Conservation (phyloP, 2,113 vertebrate species). For the Platichthys stellatus region DNA sequence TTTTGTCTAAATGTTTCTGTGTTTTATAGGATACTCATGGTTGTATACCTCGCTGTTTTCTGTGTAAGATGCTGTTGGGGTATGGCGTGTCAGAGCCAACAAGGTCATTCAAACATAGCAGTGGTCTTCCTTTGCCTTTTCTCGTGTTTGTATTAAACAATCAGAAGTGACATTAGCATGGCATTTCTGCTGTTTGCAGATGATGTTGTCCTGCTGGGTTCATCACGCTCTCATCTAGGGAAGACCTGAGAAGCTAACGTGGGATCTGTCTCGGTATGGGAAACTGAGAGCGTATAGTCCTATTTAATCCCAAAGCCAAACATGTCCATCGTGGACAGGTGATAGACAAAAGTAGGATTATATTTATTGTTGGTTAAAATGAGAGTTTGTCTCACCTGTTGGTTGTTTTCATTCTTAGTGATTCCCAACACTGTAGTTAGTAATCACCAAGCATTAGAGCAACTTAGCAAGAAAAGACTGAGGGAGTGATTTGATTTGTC, state of each 20-base stretch:
- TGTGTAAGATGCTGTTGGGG: not conserved
- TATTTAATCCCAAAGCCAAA: not conserved
- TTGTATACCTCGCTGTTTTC: not conserved
- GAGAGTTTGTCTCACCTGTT: not conserved
- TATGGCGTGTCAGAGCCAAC: not conserved
- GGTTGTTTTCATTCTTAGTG: not conserved
- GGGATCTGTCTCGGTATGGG: not conserved
- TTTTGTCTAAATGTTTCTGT: not conserved
- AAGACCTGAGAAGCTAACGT: not conserved
- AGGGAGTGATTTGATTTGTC: slow-evolving; percentile 5
- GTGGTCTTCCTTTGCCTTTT: slow-evolving; percentile 1
- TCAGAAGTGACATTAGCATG: slow-evolving; percentile 25
- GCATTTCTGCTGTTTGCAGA: slow-evolving; percentile 34
- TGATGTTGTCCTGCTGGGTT: slow-evolving; percentile 25
- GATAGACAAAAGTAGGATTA: not conserved
- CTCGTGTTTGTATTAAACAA: slow-evolving; percentile 24
- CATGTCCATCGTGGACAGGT: not conserved
- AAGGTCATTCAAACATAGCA: slow-evolving; percentile 4
- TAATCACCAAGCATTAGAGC: not conserved
- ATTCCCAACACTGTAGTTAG: not conserved
- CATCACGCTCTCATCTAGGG: slow-evolving; percentile 3
- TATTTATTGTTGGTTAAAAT: not conserved
- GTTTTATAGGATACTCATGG: not conserved
- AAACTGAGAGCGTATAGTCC: not conserved
- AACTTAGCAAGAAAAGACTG: not conserved